A percentile compares a stretch with the other conserved stretches of the same genome.
Conservation (phyloP, 2,797 vertebrate genomes). For the Sylvia borin region DNA sequence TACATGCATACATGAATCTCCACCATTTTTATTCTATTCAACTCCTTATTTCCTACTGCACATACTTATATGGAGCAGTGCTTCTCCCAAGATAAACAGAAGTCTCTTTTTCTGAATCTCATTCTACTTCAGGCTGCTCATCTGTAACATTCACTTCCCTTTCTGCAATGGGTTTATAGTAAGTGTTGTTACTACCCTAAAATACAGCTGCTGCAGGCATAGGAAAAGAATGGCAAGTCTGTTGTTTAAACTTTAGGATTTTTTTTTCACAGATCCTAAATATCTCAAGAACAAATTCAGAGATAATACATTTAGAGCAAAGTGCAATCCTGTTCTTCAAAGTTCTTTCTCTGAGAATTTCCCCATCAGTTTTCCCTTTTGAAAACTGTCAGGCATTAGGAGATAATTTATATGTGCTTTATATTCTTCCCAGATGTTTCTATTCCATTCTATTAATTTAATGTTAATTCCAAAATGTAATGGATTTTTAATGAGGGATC, state of each 20-base stretch:
- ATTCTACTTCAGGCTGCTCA: background rate
- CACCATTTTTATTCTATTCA: background rate
- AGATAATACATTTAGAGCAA: background rate
- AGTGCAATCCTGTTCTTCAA: background rate
- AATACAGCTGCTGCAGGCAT: background rate
- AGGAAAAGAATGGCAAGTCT: background rate
- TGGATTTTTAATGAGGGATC: slow-evolving; percentile 1
- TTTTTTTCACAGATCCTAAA: background rate
- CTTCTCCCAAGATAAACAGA: background rate
- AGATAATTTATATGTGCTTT: background rate
- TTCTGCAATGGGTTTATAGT: background rate
- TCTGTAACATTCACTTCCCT: background rate
- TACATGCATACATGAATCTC: background rate
- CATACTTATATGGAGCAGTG: background rate
- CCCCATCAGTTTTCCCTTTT: background rate
- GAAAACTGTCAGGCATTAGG: background rate
- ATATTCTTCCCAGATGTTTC: slow-evolving; percentile 8
- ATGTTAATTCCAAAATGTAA: background rate
- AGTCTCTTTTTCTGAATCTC: background rate
- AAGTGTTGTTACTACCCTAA: background rate
- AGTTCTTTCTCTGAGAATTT: background rate
- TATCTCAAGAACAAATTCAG: background rate
- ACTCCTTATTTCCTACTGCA: background rate
- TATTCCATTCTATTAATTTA: background rate
- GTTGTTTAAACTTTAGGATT: background rate